Evolutionary conservation across 2,888 invertebrate species (phyloP).

Genomic region (Lamellibrachia columna): DNA sequence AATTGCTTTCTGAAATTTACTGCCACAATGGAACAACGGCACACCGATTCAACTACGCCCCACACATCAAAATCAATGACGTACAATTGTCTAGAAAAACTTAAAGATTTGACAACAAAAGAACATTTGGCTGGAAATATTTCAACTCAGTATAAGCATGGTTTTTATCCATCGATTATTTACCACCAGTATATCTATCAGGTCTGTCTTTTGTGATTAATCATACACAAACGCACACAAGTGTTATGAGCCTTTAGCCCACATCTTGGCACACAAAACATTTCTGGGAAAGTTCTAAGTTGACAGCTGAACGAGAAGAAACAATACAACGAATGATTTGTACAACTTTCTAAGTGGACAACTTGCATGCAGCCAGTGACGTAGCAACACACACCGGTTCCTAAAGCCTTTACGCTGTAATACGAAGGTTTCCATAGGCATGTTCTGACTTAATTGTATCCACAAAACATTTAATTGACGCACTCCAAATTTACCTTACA

Average conservation of each 20-base stretch:
- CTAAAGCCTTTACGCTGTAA: too few species aligned
- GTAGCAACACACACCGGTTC: too few species aligned
- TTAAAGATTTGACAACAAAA: neutral
- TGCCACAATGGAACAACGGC: neutral
- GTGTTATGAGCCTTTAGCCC: neutral
- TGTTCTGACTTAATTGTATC: neutral
- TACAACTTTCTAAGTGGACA: neutral
- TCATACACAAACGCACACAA: neutral
- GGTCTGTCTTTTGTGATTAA: neutral
- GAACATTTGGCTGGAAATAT: neutral
- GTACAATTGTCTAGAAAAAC: neutral
- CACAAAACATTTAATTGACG: neutral
- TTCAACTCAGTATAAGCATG: neutral
- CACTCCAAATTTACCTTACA: neutral
- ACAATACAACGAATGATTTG: neutral
- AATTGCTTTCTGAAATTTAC: neutral
- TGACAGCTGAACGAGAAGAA: neutral
- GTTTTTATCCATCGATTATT: neutral
- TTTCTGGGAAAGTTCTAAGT: neutral
- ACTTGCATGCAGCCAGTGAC: too few species aligned
- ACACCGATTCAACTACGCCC: neutral
- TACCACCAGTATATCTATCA: neutral
- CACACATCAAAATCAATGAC: neutral
- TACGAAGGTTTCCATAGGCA: neutral
- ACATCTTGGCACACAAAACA: neutral